Evolutionary conservation across 2,888 invertebrate species (phyloP).

Genomic region (Thera obeliscata): DNA sequence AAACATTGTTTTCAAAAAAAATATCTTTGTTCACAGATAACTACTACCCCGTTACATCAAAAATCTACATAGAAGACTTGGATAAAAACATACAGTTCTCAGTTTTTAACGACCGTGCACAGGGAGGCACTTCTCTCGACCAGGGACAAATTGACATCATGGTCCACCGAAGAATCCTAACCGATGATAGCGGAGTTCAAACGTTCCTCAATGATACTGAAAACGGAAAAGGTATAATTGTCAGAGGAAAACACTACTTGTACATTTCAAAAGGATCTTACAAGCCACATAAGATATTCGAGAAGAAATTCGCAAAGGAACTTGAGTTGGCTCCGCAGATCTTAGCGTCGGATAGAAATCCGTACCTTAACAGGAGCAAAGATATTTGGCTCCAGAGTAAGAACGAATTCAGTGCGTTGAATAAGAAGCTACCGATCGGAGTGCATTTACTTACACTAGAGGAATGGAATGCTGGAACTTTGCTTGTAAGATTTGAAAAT

Average conservation of each 20-base stretch:
- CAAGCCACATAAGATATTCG: constrained; percentile 62
- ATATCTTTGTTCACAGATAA: constrained; percentile 82
- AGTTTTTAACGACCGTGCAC: constrained; percentile 90
- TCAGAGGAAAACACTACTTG: constrained; percentile 63
- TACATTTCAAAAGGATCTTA: constrained; percentile 60
- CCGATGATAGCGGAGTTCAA: constrained; percentile 87
- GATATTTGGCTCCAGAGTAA: constrained; percentile 32
- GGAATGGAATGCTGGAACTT: constrained; percentile 86
- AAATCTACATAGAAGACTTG: constrained; percentile 88
- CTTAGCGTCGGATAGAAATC: constrained; percentile 41
- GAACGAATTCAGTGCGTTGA: constrained; percentile 76
- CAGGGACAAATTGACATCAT: constrained; percentile 91
- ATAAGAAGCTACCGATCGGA: constrained; percentile 85
- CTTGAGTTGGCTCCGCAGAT: constrained; percentile 55
- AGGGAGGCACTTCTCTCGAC: constrained; percentile 90
- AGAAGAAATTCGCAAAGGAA: constrained; percentile 71
- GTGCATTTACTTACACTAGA: constrained; percentile 91
- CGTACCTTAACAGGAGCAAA: constrained; percentile 33
- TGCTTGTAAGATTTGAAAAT: constrained; percentile 91
- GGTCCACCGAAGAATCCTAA: constrained; percentile 91
- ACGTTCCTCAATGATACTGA: constrained; percentile 58
- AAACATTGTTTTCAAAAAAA: background rate
- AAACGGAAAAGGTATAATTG: constrained; percentile 45
- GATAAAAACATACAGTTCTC: constrained; percentile 77
- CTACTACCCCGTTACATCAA: constrained; percentile 95